Evolutionary conservation across 1,140 invertebrate genomes (phyloP).

Genomic region (Rhopalosiphum maidis): DNA sequence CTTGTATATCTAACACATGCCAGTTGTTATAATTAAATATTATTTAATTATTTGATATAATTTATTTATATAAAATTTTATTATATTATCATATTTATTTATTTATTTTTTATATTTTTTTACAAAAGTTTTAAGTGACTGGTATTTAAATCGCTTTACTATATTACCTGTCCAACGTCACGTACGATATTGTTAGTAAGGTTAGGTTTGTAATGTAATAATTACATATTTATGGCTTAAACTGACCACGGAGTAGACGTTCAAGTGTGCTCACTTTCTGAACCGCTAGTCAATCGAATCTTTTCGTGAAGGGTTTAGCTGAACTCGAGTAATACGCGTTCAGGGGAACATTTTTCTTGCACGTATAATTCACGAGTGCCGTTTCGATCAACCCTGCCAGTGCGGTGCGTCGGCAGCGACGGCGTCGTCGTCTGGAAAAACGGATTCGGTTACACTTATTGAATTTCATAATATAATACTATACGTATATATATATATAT

Average conservation of each 20-base stretch:
- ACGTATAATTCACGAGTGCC: neutral
- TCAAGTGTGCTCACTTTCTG: neutral
- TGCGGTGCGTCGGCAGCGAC: neutral
- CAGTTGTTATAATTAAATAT: neutral
- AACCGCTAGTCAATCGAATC: neutral
- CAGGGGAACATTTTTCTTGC: neutral
- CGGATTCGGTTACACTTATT: constrained; percentile 25
- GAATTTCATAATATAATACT: neutral
- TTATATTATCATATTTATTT: too few species aligned
- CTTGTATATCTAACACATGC: too few species aligned
- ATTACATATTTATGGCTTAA: neutral
- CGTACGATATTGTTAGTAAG: neutral
- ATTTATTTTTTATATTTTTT: too few species aligned
- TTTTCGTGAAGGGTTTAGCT: neutral
- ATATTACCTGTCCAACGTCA: too few species aligned
- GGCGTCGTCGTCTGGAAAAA: neutral
- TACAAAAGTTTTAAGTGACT: too few species aligned
- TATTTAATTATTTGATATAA: neutral
- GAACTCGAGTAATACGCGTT: neutral
- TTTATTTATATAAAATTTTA: too few species aligned
- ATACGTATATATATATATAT: constrained; percentile 1
- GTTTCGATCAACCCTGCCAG: neutral
- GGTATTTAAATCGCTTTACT: too few species aligned
- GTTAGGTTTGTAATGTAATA: neutral
- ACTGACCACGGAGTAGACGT: neutral